Evolutionary conservation across 2,888 invertebrate genomes (phyloP).

Genomic region (Metopia argyrocephala): DNA sequence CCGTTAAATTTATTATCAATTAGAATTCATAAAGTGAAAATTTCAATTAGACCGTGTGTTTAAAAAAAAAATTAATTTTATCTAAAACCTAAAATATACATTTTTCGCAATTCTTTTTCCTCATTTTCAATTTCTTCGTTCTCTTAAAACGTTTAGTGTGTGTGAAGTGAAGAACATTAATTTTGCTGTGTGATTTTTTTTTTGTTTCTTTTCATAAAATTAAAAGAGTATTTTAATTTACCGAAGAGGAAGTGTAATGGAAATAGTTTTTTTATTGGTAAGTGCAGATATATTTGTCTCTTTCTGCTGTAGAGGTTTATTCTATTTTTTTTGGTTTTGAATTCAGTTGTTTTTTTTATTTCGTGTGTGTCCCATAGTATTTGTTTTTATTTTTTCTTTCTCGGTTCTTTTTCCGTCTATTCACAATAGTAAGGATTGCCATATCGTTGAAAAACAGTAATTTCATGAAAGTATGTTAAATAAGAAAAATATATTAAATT

Average conservation of each 20-base stretch:
- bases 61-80: conserved; percentile 19
- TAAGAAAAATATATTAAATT: background rate
- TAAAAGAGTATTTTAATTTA: background rate
- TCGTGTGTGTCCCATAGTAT: conserved; percentile 10
- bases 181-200: conserved; percentile 26
- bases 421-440: conserved; percentile 52
- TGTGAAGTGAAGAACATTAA: conserved; percentile 39
- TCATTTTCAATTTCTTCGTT: background rate
- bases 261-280: conserved; percentile 16
- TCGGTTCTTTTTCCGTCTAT: conserved; percentile 7
- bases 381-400: conserved; percentile 50
- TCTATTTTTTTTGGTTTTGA: background rate
- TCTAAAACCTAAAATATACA: conserved; percentile 2
- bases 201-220: background rate
- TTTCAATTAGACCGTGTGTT: conserved; percentile 5
- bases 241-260: conserved; percentile 35
- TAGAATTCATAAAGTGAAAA: conserved; percentile 2
- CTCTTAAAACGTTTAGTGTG: conserved; percentile 49
- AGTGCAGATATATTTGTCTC: conserved; percentile 32
- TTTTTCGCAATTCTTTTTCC: conserved; percentile 38
- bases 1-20: conserved; percentile 23
- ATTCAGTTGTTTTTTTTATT: conserved; percentile 46
- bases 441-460: background rate
- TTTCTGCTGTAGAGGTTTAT: conserved; percentile 29
- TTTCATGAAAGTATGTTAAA: background rate